Evolutionary conservation across 1,140 invertebrate genomes (phyloP).

Genomic region (Phthorimaea operculella): DNA sequence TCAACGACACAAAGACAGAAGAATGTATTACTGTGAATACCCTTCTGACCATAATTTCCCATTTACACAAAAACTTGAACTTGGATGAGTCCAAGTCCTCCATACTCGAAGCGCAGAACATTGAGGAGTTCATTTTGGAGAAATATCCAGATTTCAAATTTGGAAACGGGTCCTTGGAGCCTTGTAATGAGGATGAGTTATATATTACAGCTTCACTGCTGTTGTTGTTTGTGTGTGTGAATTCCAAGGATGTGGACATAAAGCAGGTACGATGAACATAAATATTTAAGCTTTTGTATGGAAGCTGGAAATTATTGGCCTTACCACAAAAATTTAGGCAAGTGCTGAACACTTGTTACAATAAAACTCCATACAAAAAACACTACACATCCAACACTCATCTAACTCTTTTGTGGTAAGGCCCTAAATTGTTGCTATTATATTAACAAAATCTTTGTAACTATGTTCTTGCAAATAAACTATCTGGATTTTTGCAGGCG

Average conservation of each 20-base stretch:
- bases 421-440: too few relatives aligned
- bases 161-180: slow-evolving; percentile 43
- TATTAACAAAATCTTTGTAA: too few relatives aligned
- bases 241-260: slow-evolving; percentile 53
- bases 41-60: slow-evolving; percentile 43
- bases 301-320: too few relatives aligned
- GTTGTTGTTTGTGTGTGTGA: slow-evolving; percentile 57
- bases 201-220: slow-evolving; percentile 47
- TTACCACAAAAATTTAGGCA: too few relatives aligned
- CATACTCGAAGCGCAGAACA: slow-evolving; percentile 38
- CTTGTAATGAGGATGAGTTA: slow-evolving; percentile 34
- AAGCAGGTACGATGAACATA: too few relatives aligned
- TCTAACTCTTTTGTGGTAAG: too few relatives aligned
- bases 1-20: slow-evolving; percentile 31
- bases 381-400: too few relatives aligned
- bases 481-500: too few relatives aligned
- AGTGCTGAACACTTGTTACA: too few relatives aligned
- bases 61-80: slow-evolving; percentile 45
- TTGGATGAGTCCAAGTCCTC: slow-evolving; percentile 55
- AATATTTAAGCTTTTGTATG: too few relatives aligned
- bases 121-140: slow-evolving; percentile 49
- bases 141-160: slow-evolving; percentile 56
- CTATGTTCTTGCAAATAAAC: too few relatives aligned
- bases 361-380: too few relatives aligned
- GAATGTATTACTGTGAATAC: slow-evolving; percentile 32